Conservation (phyloP, 2,113 vertebrate species). For the Pyxicephalus adspersus region DNA sequence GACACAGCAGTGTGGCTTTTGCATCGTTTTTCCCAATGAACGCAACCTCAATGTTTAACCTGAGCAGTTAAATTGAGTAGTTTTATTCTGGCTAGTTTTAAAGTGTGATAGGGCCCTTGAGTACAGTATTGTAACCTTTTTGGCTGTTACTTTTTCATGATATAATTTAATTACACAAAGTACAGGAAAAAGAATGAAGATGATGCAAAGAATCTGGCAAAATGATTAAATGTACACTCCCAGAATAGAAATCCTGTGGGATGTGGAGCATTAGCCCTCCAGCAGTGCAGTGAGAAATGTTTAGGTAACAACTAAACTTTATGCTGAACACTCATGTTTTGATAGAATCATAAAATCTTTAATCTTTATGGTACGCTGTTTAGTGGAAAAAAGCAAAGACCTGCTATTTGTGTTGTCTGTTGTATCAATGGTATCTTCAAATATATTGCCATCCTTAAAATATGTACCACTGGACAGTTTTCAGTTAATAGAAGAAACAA, state of each 20-base stretch:
- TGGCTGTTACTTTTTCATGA: too few species aligned
- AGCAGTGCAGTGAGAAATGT: slow-evolving; percentile 29
- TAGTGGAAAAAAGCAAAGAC: slow-evolving; percentile 15
- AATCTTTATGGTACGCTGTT: slow-evolving; percentile 38
- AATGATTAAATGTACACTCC: slow-evolving; percentile 21
- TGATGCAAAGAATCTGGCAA: slow-evolving; percentile 7
- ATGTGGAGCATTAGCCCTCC: slow-evolving; percentile 22
- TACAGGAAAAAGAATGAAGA: slow-evolving; percentile 15
- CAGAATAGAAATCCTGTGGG: slow-evolving; percentile 13
- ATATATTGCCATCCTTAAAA: slow-evolving; percentile 41
- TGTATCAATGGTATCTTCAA: slow-evolving; percentile 16
- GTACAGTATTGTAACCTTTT: too few species aligned
- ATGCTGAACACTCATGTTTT: slow-evolving; percentile 30
- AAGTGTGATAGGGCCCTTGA: too few species aligned
- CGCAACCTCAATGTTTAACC: too few species aligned
- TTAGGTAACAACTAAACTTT: slow-evolving; percentile 38
- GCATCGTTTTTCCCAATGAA: too few species aligned
- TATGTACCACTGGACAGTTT: slow-evolving; percentile 25
- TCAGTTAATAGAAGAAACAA: slow-evolving; percentile 33
- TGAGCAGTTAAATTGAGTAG: too few species aligned
- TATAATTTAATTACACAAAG: background rate
- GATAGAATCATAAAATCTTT: slow-evolving; percentile 33
- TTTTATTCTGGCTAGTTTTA: too few species aligned
- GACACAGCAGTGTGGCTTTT: too few species aligned
- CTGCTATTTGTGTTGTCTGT: slow-evolving; percentile 17